Percentiles rank a stretch among this genome's conserved stretches.
Conservation (phyloP, 1,140 invertebrate genomes). For the Drosophila subpulchrella region DNA sequence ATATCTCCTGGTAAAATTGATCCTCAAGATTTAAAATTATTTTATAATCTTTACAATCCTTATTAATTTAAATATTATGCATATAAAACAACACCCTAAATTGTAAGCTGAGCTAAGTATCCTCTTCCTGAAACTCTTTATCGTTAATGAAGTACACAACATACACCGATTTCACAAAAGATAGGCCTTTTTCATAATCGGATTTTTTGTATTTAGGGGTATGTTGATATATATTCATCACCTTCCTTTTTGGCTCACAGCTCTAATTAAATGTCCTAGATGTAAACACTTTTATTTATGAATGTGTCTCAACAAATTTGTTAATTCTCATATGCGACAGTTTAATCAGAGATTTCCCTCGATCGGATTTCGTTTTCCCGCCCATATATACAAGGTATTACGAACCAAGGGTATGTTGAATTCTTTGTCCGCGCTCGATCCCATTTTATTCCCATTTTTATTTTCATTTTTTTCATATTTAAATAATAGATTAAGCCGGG, state of each 20-base stretch:
- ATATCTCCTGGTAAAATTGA: too few species aligned
- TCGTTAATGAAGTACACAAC: not conserved
- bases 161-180: not conserved
- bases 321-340: slow-evolving; percentile 12
- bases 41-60: too few species aligned
- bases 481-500: slow-evolving; percentile 78
- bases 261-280: not conserved
- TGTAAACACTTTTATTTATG: slow-evolving; percentile 5
- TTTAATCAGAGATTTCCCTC: slow-evolving; percentile 11
- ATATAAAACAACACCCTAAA: too few species aligned
- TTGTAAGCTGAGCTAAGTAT: too few species aligned
- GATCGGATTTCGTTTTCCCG: slow-evolving; percentile 6
- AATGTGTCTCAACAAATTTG: not conserved
- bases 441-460: slow-evolving; percentile 64
- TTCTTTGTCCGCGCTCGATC: slow-evolving; percentile 35
- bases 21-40: too few species aligned
- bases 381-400: not conserved
- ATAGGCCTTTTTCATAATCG: not conserved
- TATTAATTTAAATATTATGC: too few species aligned
- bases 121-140: too few species aligned
- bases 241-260: not conserved
- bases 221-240: not conserved
- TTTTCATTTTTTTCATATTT: slow-evolving; percentile 80
- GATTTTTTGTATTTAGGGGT: not conserved
- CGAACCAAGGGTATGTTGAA: slow-evolving; percentile 40